Conservation (phyloP, 2,797 vertebrate species). For the Sternarchorhynchus goeldii region DNA sequence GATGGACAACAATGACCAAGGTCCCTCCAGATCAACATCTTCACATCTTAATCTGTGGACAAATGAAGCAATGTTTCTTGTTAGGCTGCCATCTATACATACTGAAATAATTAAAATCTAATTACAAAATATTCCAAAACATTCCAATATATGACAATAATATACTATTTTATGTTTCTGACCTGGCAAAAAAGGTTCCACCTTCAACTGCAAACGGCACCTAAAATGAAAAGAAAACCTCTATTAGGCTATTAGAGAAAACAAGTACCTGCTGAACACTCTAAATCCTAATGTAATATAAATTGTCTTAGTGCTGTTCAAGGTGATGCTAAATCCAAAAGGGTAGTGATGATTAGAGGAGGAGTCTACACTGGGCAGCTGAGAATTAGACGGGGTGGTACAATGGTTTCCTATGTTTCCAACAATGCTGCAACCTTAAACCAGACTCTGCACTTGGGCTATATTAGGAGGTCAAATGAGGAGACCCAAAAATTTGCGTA, state of each 20-base stretch:
- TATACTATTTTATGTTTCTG: not conserved
- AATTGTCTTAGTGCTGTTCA: slow-evolving; percentile 23
- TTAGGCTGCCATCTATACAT: not conserved
- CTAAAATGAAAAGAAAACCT: slow-evolving; percentile 1
- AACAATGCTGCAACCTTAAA: slow-evolving; percentile 32
- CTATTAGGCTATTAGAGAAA: not conserved
- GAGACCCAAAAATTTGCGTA: not conserved
- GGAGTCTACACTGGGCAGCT: slow-evolving; percentile 43
- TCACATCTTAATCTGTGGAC: not conserved
- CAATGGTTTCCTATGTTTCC: slow-evolving; percentile 6
- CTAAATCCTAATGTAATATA: slow-evolving; percentile 12
- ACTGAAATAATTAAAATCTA: not conserved
- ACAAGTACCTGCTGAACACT: not conserved
- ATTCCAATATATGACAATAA: too few relatives aligned
- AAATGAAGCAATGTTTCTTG: not conserved
- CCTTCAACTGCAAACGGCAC: slow-evolving; percentile 1
- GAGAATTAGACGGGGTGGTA: slow-evolving; percentile 25
- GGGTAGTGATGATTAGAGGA: slow-evolving; percentile 47
- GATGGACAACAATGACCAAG: not conserved
- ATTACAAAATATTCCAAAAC: not conserved
- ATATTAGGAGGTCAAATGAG: slow-evolving; percentile 23
- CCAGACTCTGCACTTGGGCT: slow-evolving; percentile 5
- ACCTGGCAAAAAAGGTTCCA: not conserved
- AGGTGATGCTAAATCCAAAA: slow-evolving; percentile 36
- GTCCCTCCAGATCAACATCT: not conserved